A percentile compares a stretch with the other conserved stretches of the same genome.
Evolutionary conservation across 2,888 invertebrate genomes (phyloP).

Genomic region (Parascotia fuliginaria): DNA sequence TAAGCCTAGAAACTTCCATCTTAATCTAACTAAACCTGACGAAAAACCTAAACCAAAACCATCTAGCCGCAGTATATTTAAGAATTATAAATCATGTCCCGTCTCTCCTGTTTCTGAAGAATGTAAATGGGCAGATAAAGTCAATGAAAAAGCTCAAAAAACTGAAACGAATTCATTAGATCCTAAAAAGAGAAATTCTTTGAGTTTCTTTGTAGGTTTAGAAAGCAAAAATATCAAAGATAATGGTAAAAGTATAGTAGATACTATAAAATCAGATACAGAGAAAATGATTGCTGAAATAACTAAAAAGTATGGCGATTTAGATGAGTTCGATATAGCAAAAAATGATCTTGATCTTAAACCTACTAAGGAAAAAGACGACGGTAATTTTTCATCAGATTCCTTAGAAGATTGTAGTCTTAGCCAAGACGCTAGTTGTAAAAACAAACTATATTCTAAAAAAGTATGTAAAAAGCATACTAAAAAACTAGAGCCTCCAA

Average conservation of each 20-base stretch:
- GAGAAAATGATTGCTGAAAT: constrained; percentile 89
- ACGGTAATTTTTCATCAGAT: constrained; percentile 92
- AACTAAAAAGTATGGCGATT: constrained; percentile 87
- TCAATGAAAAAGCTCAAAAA: constrained; percentile 47
- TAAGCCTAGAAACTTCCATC: constrained; percentile 73
- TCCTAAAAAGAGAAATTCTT: constrained; percentile 85
- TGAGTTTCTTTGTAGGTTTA: constrained; percentile 88
- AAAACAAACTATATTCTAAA: constrained; percentile 82
- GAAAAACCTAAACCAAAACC: constrained; percentile 74
- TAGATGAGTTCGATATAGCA: constrained; percentile 77
- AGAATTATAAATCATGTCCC: constrained; percentile 91
- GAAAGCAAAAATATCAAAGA: constrained; percentile 77
- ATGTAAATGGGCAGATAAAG: constrained; percentile 87
- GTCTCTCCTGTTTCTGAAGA: constrained; percentile 94
- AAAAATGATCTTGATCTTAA: constrained; percentile 69
- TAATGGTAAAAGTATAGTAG: constrained; percentile 84
- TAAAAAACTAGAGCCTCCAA: constrained; percentile 72
- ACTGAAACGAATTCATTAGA: constrained; percentile 71
- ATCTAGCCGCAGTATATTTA: constrained; percentile 84
- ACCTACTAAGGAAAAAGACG: constrained; percentile 82
- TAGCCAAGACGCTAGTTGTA: constrained; percentile 81
- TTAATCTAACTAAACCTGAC: constrained; percentile 65
- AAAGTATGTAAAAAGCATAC: constrained; percentile 83
- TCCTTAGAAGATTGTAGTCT: constrained; percentile 90
- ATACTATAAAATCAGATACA: constrained; percentile 87